These are phyloP conservation scores for Cavia porcellus DNA, from an alignment of 2,113 vertebrate species.

Conservation along the genomic window DNA sequence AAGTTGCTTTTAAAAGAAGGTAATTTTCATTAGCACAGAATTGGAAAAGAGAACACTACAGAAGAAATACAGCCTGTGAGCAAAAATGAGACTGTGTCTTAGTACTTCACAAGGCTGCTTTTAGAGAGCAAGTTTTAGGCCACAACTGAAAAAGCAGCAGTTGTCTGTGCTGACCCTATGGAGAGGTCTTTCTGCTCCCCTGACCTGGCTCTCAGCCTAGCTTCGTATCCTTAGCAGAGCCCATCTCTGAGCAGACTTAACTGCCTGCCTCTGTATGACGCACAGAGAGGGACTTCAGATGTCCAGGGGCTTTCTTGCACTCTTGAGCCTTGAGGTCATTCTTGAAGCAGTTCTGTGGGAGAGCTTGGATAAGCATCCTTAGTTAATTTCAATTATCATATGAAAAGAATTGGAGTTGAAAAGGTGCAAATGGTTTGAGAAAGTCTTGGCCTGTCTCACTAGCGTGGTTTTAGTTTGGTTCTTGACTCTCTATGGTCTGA, in stretches of 20 bases:
- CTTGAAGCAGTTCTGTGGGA: not conserved
- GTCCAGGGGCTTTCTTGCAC: not conserved
- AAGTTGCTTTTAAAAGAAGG: not conserved
- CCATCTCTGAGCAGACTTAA: fast-evolving
- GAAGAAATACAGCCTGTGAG: not conserved
- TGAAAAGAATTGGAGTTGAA: not conserved
- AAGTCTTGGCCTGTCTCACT: not conserved
- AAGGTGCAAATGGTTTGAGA: not conserved
- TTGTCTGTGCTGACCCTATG: not conserved
- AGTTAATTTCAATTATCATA: not conserved
- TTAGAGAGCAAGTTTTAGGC: not conserved
- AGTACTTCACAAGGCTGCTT: not conserved
- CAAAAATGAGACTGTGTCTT: fast-evolving
- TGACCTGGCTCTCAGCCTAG: not conserved
- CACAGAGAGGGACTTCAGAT: not conserved
- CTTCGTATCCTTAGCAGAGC: not conserved
- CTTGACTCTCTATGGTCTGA: not conserved
- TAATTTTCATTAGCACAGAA: not conserved
- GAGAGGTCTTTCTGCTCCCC: not conserved
- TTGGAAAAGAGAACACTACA: not conserved
- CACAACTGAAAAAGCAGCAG: not conserved
- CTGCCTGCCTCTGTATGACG: not conserved
- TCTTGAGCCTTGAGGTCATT: not conserved
- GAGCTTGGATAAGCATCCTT: not conserved
- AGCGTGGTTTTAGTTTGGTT: not conserved